phyloP scores from a whole-genome alignment of 2,888 invertebrate species.

The Dicyrtomina minuta region DNA sequence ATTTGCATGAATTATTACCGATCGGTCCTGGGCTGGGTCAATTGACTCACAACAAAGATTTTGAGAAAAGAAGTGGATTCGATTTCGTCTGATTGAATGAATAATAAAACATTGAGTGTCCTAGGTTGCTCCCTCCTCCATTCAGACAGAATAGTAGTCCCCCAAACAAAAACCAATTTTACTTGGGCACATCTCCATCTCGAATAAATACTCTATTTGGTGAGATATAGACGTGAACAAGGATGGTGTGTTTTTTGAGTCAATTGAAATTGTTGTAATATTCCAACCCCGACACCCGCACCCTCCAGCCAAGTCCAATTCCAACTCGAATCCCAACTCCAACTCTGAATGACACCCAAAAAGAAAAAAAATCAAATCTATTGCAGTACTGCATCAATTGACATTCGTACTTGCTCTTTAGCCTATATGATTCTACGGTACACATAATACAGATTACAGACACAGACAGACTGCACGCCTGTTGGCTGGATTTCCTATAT shows the following conservation, averaged over 20 bases:
- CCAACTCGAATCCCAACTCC: no score
- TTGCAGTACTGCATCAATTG: no score
- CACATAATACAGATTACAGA: no score
- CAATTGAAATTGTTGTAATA: neutral
- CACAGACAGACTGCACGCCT: no score
- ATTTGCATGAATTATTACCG: conserved; percentile 32
- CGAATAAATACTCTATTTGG: conserved; percentile 16
- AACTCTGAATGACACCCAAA: conserved; percentile 2
- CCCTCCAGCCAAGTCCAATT: no score
- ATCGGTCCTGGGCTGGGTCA: conserved; percentile 25
- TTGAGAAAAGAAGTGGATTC: conserved; percentile 5
- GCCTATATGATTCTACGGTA: no score
- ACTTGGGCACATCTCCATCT: conserved; percentile 9
- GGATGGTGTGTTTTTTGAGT: neutral
- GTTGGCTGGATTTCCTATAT: no score
- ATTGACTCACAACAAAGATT: conserved; percentile 7
- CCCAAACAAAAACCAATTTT: conserved; percentile 11
- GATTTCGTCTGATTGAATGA: conserved; percentile 35
- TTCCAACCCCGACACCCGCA: neutral
- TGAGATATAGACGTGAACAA: neutral
- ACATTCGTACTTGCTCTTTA: no score
- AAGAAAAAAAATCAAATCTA: no score
- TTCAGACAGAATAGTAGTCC: no score
- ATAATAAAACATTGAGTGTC: conserved; percentile 34
- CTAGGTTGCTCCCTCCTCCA: conserved; percentile 14